A percentile compares a stretch with the other conserved stretches of the same genome.
Evolutionary conservation across 92 coral and sea anemone genomes (phyloP).

Genomic region (Epizoanthus stellaris): DNA sequence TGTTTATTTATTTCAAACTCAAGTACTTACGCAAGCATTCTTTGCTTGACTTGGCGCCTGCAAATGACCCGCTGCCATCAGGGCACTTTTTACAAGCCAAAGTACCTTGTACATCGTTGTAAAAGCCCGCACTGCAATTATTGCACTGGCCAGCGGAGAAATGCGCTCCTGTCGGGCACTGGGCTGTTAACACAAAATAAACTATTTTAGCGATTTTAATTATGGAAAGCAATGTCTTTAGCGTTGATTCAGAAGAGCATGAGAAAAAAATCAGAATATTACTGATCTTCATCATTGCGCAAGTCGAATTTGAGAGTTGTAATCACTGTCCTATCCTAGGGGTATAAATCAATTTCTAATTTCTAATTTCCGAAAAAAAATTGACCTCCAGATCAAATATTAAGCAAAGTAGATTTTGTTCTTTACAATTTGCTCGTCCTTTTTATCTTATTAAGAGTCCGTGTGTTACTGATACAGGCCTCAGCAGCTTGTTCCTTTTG

Average conservation of each 20-base stretch:
- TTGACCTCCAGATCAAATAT: too few species aligned
- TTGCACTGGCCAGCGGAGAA: slow-evolving; percentile 59
- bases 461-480: too few species aligned
- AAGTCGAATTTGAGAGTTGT: too few species aligned
- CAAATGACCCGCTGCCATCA: slow-evolving; percentile 57
- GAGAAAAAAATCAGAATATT: too few species aligned
- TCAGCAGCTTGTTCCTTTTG: too few species aligned
- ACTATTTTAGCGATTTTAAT: too few species aligned
- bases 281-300: neutral
- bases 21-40: slow-evolving; percentile 67
- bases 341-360: too few species aligned
- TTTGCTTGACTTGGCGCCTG: slow-evolving; percentile 52
- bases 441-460: too few species aligned
- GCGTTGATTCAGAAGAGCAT: neutral
- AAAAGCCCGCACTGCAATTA: slow-evolving; percentile 76
- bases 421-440: too few species aligned
- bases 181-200: slow-evolving; percentile 60
- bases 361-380: too few species aligned
- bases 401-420: too few species aligned
- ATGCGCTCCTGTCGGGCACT: slow-evolving; percentile 84
- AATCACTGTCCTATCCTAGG: too few species aligned
- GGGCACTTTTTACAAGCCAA: slow-evolving; percentile 63
- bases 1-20: neutral
- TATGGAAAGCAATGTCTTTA: neutral
- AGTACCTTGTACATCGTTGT: slow-evolving; percentile 81